Evolutionary conservation across 2,113 vertebrate genomes (phyloP).

Genomic region (Bambusicola thoracicus): DNA sequence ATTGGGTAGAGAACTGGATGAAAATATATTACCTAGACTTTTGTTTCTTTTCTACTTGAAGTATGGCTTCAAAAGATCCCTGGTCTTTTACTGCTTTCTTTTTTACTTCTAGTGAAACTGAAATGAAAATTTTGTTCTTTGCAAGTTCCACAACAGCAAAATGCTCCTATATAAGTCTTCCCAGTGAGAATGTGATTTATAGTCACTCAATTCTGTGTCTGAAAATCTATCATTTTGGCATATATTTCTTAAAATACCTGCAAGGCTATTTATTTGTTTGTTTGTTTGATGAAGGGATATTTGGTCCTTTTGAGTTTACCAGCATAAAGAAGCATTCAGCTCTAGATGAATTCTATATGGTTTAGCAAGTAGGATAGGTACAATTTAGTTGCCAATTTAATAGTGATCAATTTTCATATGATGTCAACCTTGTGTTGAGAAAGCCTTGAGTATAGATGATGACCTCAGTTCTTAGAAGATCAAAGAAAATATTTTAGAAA

Average conservation of each 20-base stretch:
- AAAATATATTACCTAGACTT: not conserved
- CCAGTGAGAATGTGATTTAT: not conserved
- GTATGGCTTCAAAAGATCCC: not conserved
- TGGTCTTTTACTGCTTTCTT: not conserved
- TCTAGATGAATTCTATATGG: not conserved
- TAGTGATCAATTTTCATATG: not conserved
- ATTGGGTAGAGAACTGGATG: not conserved
- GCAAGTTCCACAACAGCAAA: conserved; percentile 42
- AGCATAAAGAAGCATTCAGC: not conserved
- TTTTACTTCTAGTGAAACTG: not conserved
- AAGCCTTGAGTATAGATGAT: not conserved
- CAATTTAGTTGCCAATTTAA: not conserved
- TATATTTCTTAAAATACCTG: not conserved
- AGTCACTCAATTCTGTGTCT: not conserved
- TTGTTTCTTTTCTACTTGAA: not conserved
- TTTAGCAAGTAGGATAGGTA: not conserved
- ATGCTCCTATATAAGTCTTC: not conserved
- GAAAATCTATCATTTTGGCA: not conserved
- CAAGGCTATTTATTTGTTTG: not conserved
- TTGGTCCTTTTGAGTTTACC: not conserved
- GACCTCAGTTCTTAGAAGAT: not conserved
- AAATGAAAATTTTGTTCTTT: not conserved
- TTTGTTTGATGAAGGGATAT: not conserved
- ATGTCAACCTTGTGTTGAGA: not conserved
- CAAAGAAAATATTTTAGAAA: not conserved